Evolutionary conservation across 2,113 vertebrate species (phyloP).

Genomic region (Poecilia latipinna): DNA sequence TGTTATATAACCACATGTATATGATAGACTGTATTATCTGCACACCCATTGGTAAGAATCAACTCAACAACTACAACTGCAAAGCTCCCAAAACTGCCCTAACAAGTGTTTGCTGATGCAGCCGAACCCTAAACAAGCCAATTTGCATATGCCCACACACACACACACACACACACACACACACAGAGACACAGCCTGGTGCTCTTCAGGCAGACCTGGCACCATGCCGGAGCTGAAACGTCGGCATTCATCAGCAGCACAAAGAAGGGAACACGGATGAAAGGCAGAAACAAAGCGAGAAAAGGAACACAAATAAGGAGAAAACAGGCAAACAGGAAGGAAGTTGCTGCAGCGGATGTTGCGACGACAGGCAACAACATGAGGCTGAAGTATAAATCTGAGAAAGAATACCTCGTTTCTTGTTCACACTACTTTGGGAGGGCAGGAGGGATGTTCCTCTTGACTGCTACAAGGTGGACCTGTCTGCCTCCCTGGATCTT

Average conservation of each 20-base stretch:
- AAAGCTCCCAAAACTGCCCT: conserved; percentile 52
- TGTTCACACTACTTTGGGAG: conserved; percentile 37
- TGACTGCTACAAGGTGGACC: conserved; percentile 56
- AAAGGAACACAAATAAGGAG: conserved; percentile 5
- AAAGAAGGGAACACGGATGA: conserved; percentile 60
- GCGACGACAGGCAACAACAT: background rate
- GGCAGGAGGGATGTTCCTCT: conserved; percentile 52
- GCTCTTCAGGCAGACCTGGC: conserved; percentile 68
- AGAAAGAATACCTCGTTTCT: conserved; percentile 55
- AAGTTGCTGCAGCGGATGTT: conserved; percentile 21
- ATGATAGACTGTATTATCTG: background rate
- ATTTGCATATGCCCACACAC: conserved; percentile 67
- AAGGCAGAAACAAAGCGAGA: conserved; percentile 26
- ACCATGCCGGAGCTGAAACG: conserved; percentile 66
- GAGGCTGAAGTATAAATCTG: conserved; percentile 38
- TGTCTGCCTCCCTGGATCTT: conserved; percentile 36
- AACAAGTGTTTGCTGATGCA: conserved; percentile 77
- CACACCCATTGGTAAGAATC: background rate
- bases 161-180: background rate
- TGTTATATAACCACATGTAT: background rate
- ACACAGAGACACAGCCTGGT: conserved; percentile 24
- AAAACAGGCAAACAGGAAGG: conserved; percentile 38
- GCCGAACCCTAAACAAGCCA: conserved; percentile 73
- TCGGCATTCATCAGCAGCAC: conserved; percentile 69
- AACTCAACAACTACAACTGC: conserved; percentile 16